Base-by-base conservation (phyloP, 2,888 invertebrate genomes). In the Amiota mariae region DNA sequence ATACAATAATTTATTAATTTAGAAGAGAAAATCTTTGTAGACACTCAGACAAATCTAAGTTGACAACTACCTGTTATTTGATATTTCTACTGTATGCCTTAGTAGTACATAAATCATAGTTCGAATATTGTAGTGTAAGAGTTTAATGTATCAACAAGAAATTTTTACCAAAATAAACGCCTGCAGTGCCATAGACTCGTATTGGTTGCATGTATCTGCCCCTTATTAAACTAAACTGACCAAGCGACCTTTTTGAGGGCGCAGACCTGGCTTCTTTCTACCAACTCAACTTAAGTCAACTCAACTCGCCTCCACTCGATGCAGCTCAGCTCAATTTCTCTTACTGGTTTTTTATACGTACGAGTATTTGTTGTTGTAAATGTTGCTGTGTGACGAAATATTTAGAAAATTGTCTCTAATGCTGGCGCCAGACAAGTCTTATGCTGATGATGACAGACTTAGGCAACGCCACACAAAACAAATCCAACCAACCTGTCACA, bases 391-490 rank as follows among this genome's bases (percentile, higher is more conserved):
- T 88, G 87, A 88, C 88, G 88, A 88, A 87, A 88, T 87, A 86
- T 87, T 85, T 87, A 77, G 80, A 84, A 84, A 81, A 85, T 82
- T 85, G 81, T 81, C 82, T 85, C 84, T 89, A 89, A 89, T 88
- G 85, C 89, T 90, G 89, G 90, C 89, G 90, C 89, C 88, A 88
- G 88, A 89, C 89, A 84, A 82, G 81, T 83, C 87, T 86, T 81
- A 83, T 82, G 82, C 81, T 85, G 86, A 86, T 85, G 83, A 84
- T 86, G 84, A 86, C 84, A 84, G 86, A 86, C 86, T 84, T 82
- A 86, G 84, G 84, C 85, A 86, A 68, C 46, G 48, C 79, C 81
- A 77, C 77, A 86, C 74, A 85, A 85, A 85, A 84, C 81, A 88
- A 87, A 87, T 85, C 82, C 85, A 89, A 89, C 82, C 85, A 89